These are phyloP conservation scores for Physeter macrocephalus DNA, from an alignment of 2,113 vertebrate genomes.

Conservation along the genomic window DNA sequence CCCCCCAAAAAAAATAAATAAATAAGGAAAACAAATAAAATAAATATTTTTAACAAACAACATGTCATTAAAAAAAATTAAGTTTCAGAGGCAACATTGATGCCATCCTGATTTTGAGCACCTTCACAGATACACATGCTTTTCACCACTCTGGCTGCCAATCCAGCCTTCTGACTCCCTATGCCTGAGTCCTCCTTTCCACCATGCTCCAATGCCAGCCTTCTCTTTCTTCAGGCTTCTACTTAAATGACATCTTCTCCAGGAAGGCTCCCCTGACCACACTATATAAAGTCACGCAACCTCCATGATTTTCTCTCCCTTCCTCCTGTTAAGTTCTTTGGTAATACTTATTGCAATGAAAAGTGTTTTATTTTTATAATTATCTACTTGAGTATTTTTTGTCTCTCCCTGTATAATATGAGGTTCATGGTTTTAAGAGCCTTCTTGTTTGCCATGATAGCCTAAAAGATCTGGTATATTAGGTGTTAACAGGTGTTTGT, in stretches of 20 bases:
- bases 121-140: accelerated
- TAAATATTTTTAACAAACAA: too few relatives aligned
- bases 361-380: background rate
- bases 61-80: too few relatives aligned
- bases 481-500: background rate
- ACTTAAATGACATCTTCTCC: background rate
- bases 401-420: background rate
- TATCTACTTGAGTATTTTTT: background rate
- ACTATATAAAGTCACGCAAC: background rate
- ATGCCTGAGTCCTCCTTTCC: background rate
- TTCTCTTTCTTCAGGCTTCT: background rate
- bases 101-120: accelerated
- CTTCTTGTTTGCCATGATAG: background rate
- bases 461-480: background rate
- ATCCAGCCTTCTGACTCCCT: background rate
- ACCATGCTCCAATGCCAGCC: background rate
- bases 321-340: background rate
- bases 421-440: background rate
- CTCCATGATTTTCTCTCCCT: background rate
- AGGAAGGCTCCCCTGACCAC: background rate
- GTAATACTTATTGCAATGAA: background rate
- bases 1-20: too few relatives aligned
- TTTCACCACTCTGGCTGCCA: background rate
- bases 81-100: background rate
- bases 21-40: too few relatives aligned